Evolutionary conservation across 2,113 vertebrate species (phyloP).

Genomic region (Lepidothrix coronata): DNA sequence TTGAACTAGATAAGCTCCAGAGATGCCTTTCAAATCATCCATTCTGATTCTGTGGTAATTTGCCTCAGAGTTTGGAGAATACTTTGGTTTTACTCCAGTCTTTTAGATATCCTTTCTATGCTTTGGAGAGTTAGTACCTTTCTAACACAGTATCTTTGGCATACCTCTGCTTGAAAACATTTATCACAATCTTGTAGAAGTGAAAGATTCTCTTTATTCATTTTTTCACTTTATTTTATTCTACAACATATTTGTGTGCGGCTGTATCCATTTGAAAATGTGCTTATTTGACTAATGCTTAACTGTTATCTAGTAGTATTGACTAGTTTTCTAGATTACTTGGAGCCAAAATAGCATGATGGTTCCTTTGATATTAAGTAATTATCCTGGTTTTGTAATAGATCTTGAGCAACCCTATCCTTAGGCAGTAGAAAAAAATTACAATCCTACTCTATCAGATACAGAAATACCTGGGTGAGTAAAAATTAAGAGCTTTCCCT

Average conservation of each 20-base stretch:
- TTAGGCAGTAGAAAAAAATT: not conserved
- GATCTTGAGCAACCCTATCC: constrained; percentile 14
- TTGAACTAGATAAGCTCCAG: not conserved
- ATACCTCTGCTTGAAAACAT: not conserved
- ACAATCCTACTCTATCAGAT: not conserved
- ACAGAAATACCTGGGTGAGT: not conserved
- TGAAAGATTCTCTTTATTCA: not conserved
- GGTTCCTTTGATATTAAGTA: not conserved
- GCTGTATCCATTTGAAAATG: not conserved
- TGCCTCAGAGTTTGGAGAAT: not conserved
- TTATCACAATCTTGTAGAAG: not conserved
- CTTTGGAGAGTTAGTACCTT: not conserved
- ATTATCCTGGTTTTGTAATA: constrained; percentile 18
- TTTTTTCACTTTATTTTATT: not conserved
- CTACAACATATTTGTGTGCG: not conserved
- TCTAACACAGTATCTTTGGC: not conserved
- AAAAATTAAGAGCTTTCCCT: not conserved
- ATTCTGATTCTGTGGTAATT: not conserved
- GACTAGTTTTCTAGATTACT: not conserved
- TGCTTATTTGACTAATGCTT: not conserved
- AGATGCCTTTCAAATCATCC: not conserved
- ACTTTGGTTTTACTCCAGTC: not conserved
- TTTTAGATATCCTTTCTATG: not conserved
- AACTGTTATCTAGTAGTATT: not conserved
- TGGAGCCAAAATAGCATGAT: not conserved